Conservation (phyloP, 1,140 invertebrate species). For the Sitodiplosis mosellana region DNA sequence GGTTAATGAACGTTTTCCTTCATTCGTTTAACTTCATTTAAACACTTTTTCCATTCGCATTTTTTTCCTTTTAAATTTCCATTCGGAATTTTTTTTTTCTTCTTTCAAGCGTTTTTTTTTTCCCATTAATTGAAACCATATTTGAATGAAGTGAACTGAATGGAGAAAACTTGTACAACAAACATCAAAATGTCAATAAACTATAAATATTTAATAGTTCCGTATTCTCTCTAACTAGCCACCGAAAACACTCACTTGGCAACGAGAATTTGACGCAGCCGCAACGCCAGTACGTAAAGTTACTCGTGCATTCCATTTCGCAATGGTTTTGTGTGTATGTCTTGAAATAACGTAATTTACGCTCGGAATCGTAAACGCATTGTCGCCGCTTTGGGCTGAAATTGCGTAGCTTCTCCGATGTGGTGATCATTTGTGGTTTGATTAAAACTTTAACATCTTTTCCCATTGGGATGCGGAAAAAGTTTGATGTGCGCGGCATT, state of each 20-base stretch:
- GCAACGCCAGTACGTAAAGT: conserved; percentile 33
- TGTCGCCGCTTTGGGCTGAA: conserved; percentile 29
- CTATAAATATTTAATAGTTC: not conserved
- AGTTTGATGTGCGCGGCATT: conserved; percentile 21
- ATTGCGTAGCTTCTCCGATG: conserved; percentile 23
- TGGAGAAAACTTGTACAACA: too few relatives aligned
- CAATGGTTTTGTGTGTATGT: conserved; percentile 53
- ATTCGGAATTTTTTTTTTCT: too few relatives aligned
- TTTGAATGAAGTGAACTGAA: too few relatives aligned
- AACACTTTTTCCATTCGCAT: too few relatives aligned
- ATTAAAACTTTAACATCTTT: conserved; percentile 31
- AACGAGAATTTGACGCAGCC: conserved; percentile 31
- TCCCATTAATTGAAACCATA: too few relatives aligned
- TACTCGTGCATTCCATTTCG: conserved; percentile 46
- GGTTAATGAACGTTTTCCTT: too few relatives aligned
- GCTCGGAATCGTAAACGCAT: conserved; percentile 36
- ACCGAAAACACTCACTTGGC: conserved; percentile 30
- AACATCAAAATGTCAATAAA: not conserved
- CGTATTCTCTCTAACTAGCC: not conserved
- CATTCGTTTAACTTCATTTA: too few relatives aligned
- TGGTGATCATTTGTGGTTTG: conserved; percentile 35
- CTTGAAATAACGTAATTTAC: conserved; percentile 35
- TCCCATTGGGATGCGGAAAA: conserved; percentile 26
- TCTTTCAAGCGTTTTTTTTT: too few relatives aligned
- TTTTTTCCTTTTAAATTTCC: too few relatives aligned